Conservation (phyloP, 23 tunicate genomes). For the Aplidium turbinatum region DNA sequence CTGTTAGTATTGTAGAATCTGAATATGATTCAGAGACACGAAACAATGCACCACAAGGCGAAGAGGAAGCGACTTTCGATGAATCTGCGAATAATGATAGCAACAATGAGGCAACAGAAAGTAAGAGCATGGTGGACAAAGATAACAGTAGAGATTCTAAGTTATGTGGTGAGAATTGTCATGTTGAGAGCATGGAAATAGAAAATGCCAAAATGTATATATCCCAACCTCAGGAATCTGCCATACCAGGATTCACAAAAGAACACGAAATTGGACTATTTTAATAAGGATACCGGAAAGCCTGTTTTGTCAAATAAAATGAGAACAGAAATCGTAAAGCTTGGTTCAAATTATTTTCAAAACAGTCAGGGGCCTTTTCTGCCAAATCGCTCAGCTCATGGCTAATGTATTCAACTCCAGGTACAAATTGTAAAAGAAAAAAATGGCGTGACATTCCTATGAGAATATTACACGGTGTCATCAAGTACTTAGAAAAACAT, state of each 20-base stretch:
- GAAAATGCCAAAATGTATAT: neutral
- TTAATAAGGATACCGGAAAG: neutral
- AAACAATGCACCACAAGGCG: too few species aligned
- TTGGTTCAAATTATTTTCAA: conserved; percentile 1
- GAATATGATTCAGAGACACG: too few species aligned
- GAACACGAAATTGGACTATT: neutral
- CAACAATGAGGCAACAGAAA: too few species aligned
- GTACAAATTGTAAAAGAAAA: conserved; percentile 1
- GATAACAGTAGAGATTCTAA: neutral
- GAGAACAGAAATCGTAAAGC: neutral
- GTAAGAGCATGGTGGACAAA: too few species aligned
- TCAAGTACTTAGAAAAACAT: neutral
- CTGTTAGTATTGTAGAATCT: neutral
- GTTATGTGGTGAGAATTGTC: neutral
- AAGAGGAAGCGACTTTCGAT: too few species aligned
- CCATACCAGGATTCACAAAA: neutral
- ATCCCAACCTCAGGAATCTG: neutral
- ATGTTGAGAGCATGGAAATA: neutral
- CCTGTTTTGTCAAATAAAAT: neutral
- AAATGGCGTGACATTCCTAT: neutral
- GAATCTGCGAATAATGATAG: too few species aligned
- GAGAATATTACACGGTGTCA: neutral
- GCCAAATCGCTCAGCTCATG: neutral
- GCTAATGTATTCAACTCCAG: neutral
- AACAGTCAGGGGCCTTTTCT: conserved; percentile 3